Evolutionary conservation across 2,888 invertebrate genomes (phyloP).

Genomic region (Sympetrum striolatum): DNA sequence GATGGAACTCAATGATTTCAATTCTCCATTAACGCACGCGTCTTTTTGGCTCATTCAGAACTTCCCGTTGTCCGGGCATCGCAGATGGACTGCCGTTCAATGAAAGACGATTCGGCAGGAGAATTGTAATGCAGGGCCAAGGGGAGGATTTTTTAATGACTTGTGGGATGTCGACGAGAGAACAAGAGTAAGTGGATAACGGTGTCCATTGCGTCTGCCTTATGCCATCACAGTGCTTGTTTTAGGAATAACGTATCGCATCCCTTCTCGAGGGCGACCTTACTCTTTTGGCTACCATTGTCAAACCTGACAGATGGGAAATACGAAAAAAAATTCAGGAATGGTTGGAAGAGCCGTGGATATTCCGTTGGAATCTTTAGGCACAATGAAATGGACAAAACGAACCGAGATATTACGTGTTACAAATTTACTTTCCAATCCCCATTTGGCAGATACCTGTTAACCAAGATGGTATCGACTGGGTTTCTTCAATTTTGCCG

Average conservation of each 20-base stretch:
- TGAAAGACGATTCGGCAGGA: not conserved
- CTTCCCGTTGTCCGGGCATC: not conserved
- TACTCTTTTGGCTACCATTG: not conserved
- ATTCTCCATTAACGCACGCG: not conserved
- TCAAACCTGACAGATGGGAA: not conserved
- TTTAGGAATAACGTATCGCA: not conserved
- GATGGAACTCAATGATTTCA: not conserved
- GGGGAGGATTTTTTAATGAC: not conserved
- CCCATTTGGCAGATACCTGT: not conserved
- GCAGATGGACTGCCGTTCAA: not conserved
- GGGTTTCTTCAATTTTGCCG: not conserved
- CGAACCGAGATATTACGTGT: not conserved
- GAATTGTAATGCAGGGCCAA: not conserved
- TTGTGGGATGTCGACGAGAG: not conserved
- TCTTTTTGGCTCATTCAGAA: not conserved
- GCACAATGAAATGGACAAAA: not conserved
- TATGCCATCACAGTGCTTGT: not conserved
- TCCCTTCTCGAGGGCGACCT: not conserved
- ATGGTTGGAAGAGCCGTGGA: not conserved
- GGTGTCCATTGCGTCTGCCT: not conserved
- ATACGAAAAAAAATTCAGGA: not conserved
- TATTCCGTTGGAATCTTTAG: not conserved
- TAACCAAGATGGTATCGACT: not conserved
- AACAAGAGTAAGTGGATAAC: not conserved
- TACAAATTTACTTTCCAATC: not conserved